These are phyloP conservation scores for Corvus cornix DNA, from an alignment of 2,113 vertebrate species.

Conservation along the genomic window DNA sequence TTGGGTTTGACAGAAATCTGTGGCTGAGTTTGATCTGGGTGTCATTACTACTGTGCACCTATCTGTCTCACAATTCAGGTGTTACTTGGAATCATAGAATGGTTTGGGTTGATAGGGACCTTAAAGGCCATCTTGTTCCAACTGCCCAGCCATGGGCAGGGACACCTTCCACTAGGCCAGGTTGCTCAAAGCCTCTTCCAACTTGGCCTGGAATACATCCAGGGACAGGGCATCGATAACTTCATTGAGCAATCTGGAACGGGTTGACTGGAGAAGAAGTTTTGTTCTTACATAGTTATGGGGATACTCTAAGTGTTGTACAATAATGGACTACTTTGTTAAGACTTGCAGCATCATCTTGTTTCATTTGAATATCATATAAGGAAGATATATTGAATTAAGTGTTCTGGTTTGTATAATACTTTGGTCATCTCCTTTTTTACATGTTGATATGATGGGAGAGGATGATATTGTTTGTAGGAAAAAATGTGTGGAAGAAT, in stretches of 20 bases:
- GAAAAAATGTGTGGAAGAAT: not conserved
- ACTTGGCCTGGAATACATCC: not conserved
- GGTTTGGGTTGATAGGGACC: not conserved
- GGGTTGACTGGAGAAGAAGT: not conserved
- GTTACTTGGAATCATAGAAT: not conserved
- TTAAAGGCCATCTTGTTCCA: not conserved
- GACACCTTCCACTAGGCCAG: not conserved
- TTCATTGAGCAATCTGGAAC: not conserved
- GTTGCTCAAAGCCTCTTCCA: not conserved
- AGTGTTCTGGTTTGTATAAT: not conserved
- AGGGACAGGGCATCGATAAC: not conserved
- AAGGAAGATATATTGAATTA: not conserved
- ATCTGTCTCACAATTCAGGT: not conserved
- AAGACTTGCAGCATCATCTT: not conserved
- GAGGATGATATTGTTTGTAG: not conserved
- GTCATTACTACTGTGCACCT: not conserved
- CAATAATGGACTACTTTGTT: not conserved
- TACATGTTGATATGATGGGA: not conserved
- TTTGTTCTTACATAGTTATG: not conserved
- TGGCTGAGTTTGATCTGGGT: not conserved
- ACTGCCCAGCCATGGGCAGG: too few species aligned
- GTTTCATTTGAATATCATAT: not conserved
- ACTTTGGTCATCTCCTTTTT: not conserved
- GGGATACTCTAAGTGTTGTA: not conserved
- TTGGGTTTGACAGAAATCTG: not conserved